Evolutionary conservation across 2,888 invertebrate genomes (phyloP).

Genomic region (Gandaritis pyraliata): DNA sequence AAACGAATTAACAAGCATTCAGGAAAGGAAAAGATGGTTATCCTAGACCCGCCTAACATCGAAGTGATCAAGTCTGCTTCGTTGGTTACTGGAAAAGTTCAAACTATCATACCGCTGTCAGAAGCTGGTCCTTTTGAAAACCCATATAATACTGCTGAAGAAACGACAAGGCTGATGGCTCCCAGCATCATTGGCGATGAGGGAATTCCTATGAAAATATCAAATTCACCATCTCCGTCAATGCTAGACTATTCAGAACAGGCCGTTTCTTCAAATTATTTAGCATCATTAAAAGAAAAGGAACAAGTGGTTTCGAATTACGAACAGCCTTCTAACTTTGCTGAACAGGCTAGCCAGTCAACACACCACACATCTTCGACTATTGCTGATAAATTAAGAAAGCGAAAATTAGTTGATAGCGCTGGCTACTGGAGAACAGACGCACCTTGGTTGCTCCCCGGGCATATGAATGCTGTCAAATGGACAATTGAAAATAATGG

Average conservation of each 20-base stretch:
- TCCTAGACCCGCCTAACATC: not conserved
- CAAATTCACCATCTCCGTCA: not conserved
- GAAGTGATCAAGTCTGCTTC: not conserved
- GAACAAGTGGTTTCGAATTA: not conserved
- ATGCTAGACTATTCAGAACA: not conserved
- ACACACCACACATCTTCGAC: not conserved
- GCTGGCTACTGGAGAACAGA: constrained; percentile 5
- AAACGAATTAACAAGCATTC: not conserved
- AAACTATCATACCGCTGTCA: not conserved
- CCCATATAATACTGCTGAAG: not conserved
- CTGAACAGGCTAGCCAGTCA: not conserved
- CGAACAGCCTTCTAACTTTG: not conserved
- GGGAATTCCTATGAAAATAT: not conserved
- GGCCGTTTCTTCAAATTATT: not conserved
- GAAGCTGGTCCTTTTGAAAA: not conserved
- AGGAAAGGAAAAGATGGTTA: not conserved
- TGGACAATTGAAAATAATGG: not conserved
- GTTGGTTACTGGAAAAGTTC: not conserved
- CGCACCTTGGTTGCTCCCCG: constrained; percentile 6
- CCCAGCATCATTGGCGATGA: not conserved
- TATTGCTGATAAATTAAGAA: not conserved
- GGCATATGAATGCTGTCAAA: constrained; percentile 3
- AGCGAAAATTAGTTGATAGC: not conserved
- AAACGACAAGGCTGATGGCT: not conserved
- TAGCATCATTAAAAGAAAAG: not conserved